Percentiles rank a stretch among this genome's conserved stretches.
phyloP scores from a whole-genome alignment of 2,797 vertebrate genomes.

The Echeneis naucrates region DNA sequence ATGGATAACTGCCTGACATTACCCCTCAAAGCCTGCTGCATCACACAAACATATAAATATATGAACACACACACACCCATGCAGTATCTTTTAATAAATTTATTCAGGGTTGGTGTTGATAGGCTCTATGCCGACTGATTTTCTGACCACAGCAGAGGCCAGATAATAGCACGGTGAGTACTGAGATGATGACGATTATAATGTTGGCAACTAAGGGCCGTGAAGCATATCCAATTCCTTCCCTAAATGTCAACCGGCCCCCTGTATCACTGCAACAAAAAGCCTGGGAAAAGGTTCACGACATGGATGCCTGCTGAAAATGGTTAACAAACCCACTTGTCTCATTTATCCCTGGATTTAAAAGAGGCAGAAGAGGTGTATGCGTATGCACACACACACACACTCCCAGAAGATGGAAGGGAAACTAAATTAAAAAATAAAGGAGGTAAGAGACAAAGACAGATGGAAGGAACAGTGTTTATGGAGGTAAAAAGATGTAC shows the following conservation, averaged over 20 bases:
- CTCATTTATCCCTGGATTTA: conserved; percentile 24
- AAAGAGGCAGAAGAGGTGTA: conserved; percentile 10
- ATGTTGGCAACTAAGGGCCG: conserved; percentile 71
- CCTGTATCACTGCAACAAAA: conserved; percentile 31
- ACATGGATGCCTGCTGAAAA: conserved; percentile 56
- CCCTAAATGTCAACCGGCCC: conserved; percentile 78
- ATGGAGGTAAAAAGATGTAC: conserved; percentile 45
- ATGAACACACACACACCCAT: conserved; percentile 5
- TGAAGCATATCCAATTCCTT: conserved; percentile 71
- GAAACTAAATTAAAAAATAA: conserved; percentile 15
- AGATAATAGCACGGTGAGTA: conserved; percentile 76
- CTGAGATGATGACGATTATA: conserved; percentile 81
- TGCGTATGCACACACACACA: not conserved
- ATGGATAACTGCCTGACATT: conserved; percentile 48
- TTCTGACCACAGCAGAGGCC: conserved; percentile 60
- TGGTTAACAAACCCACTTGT: conserved; percentile 46
- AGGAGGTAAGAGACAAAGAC: conserved; percentile 32
- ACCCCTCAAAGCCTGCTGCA: conserved; percentile 8
- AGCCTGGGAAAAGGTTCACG: conserved; percentile 56
- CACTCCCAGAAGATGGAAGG: not conserved
- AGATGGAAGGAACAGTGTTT: conserved; percentile 34
- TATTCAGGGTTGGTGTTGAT: conserved; percentile 65
- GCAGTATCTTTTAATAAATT: conserved; percentile 80
- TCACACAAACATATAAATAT: conserved; percentile 11
- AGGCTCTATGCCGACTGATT: conserved; percentile 61